These are phyloP conservation scores for Salpingus planirostris DNA, from an alignment of 2,888 invertebrate genomes.

Conservation along the genomic window DNA sequence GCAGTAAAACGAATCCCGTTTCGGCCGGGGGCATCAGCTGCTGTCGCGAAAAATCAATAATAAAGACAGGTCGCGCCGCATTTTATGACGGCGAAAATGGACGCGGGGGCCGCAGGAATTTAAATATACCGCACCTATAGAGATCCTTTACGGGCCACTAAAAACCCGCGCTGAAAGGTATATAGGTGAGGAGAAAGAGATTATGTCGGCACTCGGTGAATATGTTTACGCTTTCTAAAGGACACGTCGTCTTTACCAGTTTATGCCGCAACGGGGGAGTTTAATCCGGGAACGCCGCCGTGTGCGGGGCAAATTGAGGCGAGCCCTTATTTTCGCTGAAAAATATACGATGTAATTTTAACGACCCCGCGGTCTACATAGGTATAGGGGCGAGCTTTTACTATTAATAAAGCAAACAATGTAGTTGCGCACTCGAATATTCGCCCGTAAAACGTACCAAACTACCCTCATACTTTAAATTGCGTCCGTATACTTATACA, in stretches of 20 bases:
- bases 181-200: too few species aligned
- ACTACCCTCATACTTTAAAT: slow-evolving; percentile 8
- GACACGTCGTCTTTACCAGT: too few species aligned
- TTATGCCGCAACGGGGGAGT: too few species aligned
- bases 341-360: neutral
- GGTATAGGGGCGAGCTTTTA: slow-evolving; percentile 5
- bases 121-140: slow-evolving; percentile 24
- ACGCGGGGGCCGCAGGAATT: slow-evolving; percentile 14
- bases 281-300: too few species aligned
- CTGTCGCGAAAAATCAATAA: slow-evolving; percentile 12
- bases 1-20: slow-evolving; percentile 8
- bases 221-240: slow-evolving; percentile 23
- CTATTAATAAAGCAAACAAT: slow-evolving; percentile 13
- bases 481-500: slow-evolving; percentile 3
- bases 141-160: slow-evolving; percentile 19
- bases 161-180: slow-evolving; percentile 19
- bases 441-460: slow-evolving; percentile 7
- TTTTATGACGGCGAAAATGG: slow-evolving; percentile 11
- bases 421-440: slow-evolving; percentile 7
- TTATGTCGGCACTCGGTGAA: slow-evolving; percentile 19
- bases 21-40: slow-evolving; percentile 4
- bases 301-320: too few species aligned
- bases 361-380: too few species aligned
- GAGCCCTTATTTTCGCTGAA: too few species aligned
- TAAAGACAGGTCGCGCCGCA: slow-evolving; percentile 10